Evolutionary conservation across 2,888 invertebrate species (phyloP), one percentile per base, ranked within the genome.

Genomic region (Tiliacea aurago): DNA sequence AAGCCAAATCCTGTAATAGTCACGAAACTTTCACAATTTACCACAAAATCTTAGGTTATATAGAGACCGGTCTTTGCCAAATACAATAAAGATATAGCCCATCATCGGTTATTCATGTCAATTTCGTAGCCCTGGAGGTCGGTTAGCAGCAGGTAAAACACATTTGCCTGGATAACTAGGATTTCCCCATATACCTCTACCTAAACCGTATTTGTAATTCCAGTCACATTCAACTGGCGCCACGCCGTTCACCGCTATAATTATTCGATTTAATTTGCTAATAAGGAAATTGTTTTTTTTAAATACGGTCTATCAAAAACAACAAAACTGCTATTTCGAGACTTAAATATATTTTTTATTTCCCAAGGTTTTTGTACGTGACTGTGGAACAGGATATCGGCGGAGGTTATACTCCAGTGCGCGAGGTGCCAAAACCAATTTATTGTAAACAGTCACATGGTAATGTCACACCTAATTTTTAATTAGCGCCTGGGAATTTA

Each of bases 391-490:
- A 88, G 88, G 88, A 91, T 90, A 89, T 78, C 13, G 55, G 73
- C 76, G 84, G 80, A 86, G 87, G 93, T 93, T 91, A 93, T 89
- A 91, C 91, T 89, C 86, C 86, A 89, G 84, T 87, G 90, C 84
- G 75, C 85, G 47, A 76, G 88, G 86, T 90, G 77, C 87, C 91
- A 93, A 92, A 94, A 93, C 89, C 91, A 91, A 92, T 87, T 84
- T 83, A 84, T 71, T 80, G 78, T 75, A 66, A 84, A 81, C 84
- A 84, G 88, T 91, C 90, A 81, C 91, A 91, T 89, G 87, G 92
- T 89, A 90, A 93, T 82, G 83, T 72, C 87, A 93, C 90, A 84
- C 81, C 63, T 82, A 81, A 87, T 87, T 88, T 88, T 87, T 76
- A n/a, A 82, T 85, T 84, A 83, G 66, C 68, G 82, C 73, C 80